phyloP scores from a whole-genome alignment of 2,113 vertebrate genomes.

The Hydrolagus affinis region DNA sequence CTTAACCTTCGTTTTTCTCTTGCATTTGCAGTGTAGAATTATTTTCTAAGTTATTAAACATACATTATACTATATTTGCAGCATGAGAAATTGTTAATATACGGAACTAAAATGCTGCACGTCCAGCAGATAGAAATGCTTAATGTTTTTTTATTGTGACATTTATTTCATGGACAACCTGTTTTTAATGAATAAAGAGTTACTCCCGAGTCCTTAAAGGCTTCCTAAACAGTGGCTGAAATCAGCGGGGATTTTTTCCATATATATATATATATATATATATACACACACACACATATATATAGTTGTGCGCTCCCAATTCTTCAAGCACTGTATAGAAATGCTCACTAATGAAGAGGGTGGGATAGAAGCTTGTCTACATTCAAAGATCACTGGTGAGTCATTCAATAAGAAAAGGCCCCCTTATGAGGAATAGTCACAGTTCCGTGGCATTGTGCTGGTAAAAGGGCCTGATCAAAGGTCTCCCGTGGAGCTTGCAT shows the following conservation, averaged over 20 bases:
- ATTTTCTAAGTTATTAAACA: not conserved
- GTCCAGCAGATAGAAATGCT: slow-evolving; percentile 73
- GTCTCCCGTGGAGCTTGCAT: slow-evolving; percentile 66
- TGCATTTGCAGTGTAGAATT: not conserved
- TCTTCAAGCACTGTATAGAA: slow-evolving; percentile 68
- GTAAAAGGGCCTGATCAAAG: slow-evolving; percentile 68
- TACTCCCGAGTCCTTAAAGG: slow-evolving; percentile 70
- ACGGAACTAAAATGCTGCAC: slow-evolving; percentile 55
- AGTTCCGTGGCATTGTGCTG: slow-evolving; percentile 77
- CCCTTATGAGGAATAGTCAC: slow-evolving; percentile 70
- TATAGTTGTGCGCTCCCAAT: slow-evolving; percentile 61
- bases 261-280: too few relatives aligned
- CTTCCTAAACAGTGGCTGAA: slow-evolving; percentile 70
- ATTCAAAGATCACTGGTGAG: slow-evolving; percentile 79
- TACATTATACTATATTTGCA: not conserved
- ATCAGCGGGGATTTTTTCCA: slow-evolving; percentile 65
- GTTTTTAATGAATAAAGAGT: slow-evolving; percentile 76
- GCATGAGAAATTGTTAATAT: not conserved
- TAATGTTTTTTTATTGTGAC: slow-evolving; percentile 72
- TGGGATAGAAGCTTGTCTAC: slow-evolving; percentile 71
- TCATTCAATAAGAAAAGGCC: slow-evolving; percentile 72
- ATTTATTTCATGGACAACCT: slow-evolving; percentile 80
- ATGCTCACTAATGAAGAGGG: slow-evolving; percentile 79
- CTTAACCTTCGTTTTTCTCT: not conserved
- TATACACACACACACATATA: too few relatives aligned